Conservation (phyloP, 2,797 vertebrate genomes). For the Mus minutoides region DNA sequence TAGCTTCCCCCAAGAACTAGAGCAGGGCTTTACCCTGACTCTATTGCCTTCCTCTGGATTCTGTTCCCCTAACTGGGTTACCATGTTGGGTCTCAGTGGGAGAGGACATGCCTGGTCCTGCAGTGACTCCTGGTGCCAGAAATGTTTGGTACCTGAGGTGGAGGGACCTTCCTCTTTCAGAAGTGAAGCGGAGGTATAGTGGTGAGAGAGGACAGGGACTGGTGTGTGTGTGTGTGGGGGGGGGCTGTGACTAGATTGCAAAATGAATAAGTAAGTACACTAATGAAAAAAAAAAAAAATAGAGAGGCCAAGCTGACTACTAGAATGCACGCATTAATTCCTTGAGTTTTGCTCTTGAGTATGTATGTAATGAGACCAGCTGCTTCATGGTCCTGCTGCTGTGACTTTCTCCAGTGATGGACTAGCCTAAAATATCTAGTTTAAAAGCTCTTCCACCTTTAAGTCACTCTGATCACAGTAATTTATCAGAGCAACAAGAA, state of each 20-base stretch:
- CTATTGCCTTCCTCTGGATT: background rate
- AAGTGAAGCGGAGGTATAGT: background rate
- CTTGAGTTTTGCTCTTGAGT: background rate
- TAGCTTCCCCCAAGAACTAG: background rate
- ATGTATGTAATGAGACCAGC: no score
- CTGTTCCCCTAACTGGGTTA: background rate
- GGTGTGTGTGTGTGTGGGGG: no score
- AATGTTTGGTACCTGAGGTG: background rate
- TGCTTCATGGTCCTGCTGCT: background rate
- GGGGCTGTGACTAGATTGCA: background rate
- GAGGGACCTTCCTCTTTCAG: background rate
- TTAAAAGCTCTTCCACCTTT: background rate
- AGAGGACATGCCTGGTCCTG: background rate
- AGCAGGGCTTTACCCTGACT: background rate
- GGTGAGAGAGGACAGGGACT: background rate
- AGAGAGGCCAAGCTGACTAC: background rate
- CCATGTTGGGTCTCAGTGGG: background rate
- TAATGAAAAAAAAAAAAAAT: background rate
- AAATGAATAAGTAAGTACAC: background rate
- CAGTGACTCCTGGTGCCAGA: background rate
- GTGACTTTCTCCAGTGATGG: background rate
- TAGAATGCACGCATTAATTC: background rate
- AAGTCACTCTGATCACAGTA: background rate
- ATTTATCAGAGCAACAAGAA: background rate
- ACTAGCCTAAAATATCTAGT: background rate